Base-by-base conservation (phyloP, 1,140 invertebrate genomes). In the Brachionus rotundiformis region DNA sequence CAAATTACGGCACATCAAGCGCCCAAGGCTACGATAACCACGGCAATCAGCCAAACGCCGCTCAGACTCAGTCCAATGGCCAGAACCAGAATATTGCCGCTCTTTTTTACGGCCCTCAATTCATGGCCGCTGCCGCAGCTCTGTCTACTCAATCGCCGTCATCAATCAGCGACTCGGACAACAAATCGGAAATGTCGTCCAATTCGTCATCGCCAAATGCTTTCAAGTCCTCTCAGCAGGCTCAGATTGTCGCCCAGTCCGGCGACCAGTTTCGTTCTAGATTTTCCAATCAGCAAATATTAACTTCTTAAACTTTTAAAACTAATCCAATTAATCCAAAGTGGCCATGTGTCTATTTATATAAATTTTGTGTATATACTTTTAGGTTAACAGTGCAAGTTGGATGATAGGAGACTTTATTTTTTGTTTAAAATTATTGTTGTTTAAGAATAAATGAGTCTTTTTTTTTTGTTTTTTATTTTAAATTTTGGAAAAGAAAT, bases 261-360 rank as follows among this genome's bases (percentile, higher is more conserved):
- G 23, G 1, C 31, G 63, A 68, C n/a, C 63, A 68, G 23, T 68
- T 68, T 68, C 63, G 33, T 33, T 19, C 63, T 36, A 68, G 63
- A 68, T 68, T 68, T 68, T 68, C 63, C n/a, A 73, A 27, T 10
- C 68, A 73, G 11, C 68, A 73, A 29, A 11, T 73, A 6, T 44
- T 73, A 47, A 73, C 13, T 25, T 73, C 68, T 44, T 73, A 73
- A n/a, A n/a, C n/a, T n/a, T n/a, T n/a, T n/a, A 71, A 39, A 25
- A 10, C 3, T 23, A 29, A 29, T 19, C 3, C 3, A 36, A 36
- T 36, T 36, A 8, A 36, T 36, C 47, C 47, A 49, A n/a, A n/a
- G 7, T 19, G 47, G n/a, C 16, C 7, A 49, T 49, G 33, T 36
- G 3, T 36, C 8, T 49, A 47, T 47, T 47, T 47, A 47, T 13